phyloP scores from a whole-genome alignment of 92 coral and sea anemone species.

The Metridium senile region DNA sequence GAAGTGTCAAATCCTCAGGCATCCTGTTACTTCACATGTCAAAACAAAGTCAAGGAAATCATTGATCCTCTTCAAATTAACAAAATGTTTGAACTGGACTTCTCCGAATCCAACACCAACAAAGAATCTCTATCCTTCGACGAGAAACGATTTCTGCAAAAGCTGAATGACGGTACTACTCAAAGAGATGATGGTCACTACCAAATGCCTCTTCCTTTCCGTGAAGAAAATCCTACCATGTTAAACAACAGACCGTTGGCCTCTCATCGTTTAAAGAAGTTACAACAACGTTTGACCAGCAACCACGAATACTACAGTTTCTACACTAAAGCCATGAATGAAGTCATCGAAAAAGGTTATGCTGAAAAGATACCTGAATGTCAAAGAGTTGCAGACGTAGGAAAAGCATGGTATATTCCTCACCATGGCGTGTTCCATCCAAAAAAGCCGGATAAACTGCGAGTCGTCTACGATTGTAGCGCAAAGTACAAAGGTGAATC shows the following conservation, averaged over 20 bases:
- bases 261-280: too few species aligned
- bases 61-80: slow-evolving; percentile 28
- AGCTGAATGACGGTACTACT: slow-evolving; percentile 27
- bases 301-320: too few species aligned
- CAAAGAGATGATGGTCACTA: slow-evolving; percentile 43
- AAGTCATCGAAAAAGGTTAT: too few species aligned
- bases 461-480: slow-evolving; percentile 49
- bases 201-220: slow-evolving; percentile 48
- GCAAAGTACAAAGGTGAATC: slow-evolving; percentile 28
- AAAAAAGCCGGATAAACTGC: slow-evolving; percentile 47
- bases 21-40: not conserved
- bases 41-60: slow-evolving; percentile 38
- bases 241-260: too few species aligned
- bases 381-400: too few species aligned
- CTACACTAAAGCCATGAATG: too few species aligned
- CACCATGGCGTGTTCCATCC: slow-evolving; percentile 52
- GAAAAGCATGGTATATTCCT: slow-evolving; percentile 39
- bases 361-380: too few species aligned
- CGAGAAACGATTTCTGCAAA: slow-evolving; percentile 28
- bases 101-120: slow-evolving; percentile 28
- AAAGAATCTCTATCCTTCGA: slow-evolving; percentile 29
- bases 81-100: slow-evolving; percentile 48
- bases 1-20: not conserved
- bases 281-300: too few species aligned
- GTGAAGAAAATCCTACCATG: too few species aligned